Base-by-base conservation (phyloP, 2,113 vertebrate genomes). In the Melanotaenia duboulayi region DNA sequence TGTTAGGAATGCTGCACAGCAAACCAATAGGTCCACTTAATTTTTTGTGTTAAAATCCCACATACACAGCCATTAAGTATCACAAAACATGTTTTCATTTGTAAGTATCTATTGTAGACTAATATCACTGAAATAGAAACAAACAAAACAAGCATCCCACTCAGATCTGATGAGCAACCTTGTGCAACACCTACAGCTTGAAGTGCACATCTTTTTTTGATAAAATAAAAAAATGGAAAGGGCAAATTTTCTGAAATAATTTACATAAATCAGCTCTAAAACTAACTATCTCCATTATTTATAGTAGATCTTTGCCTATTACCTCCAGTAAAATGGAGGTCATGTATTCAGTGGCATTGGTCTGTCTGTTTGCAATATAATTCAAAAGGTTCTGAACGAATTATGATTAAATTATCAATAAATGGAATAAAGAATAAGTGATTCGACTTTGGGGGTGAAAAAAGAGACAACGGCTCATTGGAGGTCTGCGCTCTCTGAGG, bases 111-210 rank as follows among this genome's bases (percentile, higher is more conserved):
- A 22, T 10, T 55, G 39, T 59, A 28, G 37, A 35, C 46, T 67
- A 62, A 61, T 48, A 24, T 67, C n/a, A 59, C 57, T 63, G 23
- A 66, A 55, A 11, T 59, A 23, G 22, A 54, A 81, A 55, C 50
- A 80, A 66, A 57, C 54, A 65, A 65, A 73, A 44, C 50, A 66
- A 74, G 13, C 59, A 37, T 20, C 75, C 81, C 55, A 71, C 73
- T 82, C 37, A 72, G 63, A 28, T 57, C 28, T 63, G 2, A 77
- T 48, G 39, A 69, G 32, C 9, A 25, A 62, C n/a, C 54, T 80
- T 80, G 71, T 48, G 56, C 32, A 78, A 76, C 58, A 40, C 39
- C 44, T 35, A 57, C 10, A 60, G 40, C 22, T 49, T 25, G 25
- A 35, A 58, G 19, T 58, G 10, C 35, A 37, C 32, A n/a, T 17